Evolutionary conservation across 2,113 vertebrate genomes (phyloP), one percentile per base, ranked within the genome.

Genomic region (Semnornis frantzii): DNA sequence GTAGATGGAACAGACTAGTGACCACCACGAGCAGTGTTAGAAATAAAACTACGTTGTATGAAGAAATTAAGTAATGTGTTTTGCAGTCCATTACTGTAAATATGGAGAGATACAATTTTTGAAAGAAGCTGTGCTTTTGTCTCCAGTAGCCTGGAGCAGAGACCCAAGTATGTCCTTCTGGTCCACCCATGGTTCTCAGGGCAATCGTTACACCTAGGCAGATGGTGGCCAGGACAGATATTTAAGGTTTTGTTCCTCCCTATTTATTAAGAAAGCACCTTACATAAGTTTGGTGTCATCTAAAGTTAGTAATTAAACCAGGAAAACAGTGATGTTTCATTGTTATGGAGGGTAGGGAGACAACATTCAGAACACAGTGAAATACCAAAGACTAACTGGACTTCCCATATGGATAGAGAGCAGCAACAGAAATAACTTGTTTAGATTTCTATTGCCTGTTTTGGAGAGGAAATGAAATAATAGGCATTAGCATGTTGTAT

Each of bases 1-100:
- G 92, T 96, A 96, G 98, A 98, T 92, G 96, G 97, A 96, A 94
- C 64, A 97, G 96, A 97, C 98, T 98, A 97, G 77, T 92, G 96
- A 96, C 94, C 94, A 92, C 96, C 94, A 95, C 50, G 44, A 92
- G 82, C 93, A 92, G 76, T 97, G 96, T 97, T 93, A 96, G 97
- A 96, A 98, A 98, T 97, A 98, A 97, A 96, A 87, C 87, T 88
- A 74, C 30, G 65, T n/a, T 79, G 5, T 20, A 63, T 63, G 25
- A 85, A 82, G 77, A 87, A 89, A 69, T 48, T 52, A 62, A 68
- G 25, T n/a, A 52, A 69, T 5, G 13, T 21, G 24, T 78, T 87
- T 87, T 92, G 27, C 27, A 68, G n/a, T 77, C 62, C 10, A 34
- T 31, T 72, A 33, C 17, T 25, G 54, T 31, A 87, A 93, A 76